Base-by-base conservation (phyloP, 2,797 vertebrate genomes). In the Picus viridis region DNA sequence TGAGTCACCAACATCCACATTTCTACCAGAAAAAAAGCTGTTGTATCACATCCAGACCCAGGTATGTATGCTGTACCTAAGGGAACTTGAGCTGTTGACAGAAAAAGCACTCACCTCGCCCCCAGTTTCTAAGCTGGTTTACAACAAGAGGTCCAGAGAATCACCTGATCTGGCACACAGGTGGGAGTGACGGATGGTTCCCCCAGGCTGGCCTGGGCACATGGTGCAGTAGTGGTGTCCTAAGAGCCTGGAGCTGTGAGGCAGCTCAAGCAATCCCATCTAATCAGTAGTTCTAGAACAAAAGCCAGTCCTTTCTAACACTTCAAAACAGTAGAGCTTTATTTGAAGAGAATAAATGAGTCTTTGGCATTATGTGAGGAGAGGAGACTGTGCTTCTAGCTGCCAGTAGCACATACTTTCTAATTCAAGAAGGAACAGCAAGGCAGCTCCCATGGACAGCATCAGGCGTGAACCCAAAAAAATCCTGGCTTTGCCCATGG, bases 371-470 rank as follows among this genome's bases (percentile, higher is more conserved):
- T 85, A 82, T 88, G 79, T 97, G 97, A 72, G 61, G 96, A 97
- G 96, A 96, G 90, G 77, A 97, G 91, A 92, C 92, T 96, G 90
- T 96, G 94, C 93, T 97, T 97, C 97, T 97, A 94, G 88, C 92
- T 97, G 98, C 98, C 98, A 98, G 97, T 95, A 98, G 96, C 89
- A 89, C 97, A 98, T 98, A 97, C 94, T 98, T 98, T 97, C 96
- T 96, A 84, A 97, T 95, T 94, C 94, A 96, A 94, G 94, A 97
- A 98, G 92, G 94, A 96, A 91, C 84, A 95, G 85, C 61, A 78
- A 95, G 88, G 90, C 91, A 93, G 86, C 95, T 86, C 95, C 94
- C 93, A 94, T 86, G 80, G 90, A 73, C 89, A 88, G 87, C 62
- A 79, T 76, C 90, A 86, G 88, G 95, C 96, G 43, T 23, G 45